Evolutionary conservation across 1,140 invertebrate genomes (phyloP).

Genomic region (Carposina sasakii): DNA sequence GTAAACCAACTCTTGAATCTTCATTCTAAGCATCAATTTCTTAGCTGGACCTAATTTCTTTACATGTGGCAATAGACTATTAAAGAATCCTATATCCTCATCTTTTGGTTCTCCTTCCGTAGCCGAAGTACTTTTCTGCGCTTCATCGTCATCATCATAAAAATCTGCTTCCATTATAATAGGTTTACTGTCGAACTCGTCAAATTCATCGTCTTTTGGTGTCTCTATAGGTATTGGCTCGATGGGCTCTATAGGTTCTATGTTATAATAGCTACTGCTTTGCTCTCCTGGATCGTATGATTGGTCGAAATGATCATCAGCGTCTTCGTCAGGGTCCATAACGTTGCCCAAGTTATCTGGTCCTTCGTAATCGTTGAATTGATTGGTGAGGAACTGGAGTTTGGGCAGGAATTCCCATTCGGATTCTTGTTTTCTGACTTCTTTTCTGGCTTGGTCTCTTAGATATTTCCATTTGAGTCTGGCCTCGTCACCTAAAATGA

Average conservation of each 20-base stretch:
- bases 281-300: conserved; percentile 44
- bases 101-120: conserved; percentile 33
- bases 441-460: conserved; percentile 61
- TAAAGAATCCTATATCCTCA: conserved; percentile 65
- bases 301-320: conserved; percentile 40
- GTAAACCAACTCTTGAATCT: conserved; percentile 65
- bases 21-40: conserved; percentile 64
- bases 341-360: too few relatives aligned
- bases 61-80: conserved; percentile 64
- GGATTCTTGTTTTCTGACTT: conserved; percentile 53
- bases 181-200: conserved; percentile 67
- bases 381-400: conserved; percentile 56
- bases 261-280: conserved; percentile 34
- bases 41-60: conserved; percentile 59
- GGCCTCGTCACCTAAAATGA: conserved; percentile 56
- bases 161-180: conserved; percentile 64
- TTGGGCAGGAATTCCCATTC: conserved; percentile 60
- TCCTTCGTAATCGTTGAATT: conserved; percentile 59
- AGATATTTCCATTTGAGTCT: conserved; percentile 68
- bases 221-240: conserved; percentile 23
- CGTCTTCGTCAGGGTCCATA: too few relatives aligned
- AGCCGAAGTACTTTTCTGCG: conserved; percentile 34
- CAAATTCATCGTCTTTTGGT: conserved; percentile 59
- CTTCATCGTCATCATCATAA: conserved; percentile 60
- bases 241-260: conserved; percentile 21